Percentiles rank a stretch among this genome's conserved stretches.
phyloP scores from a whole-genome alignment of 2,888 invertebrate genomes.

The Conops quadrifasciatus region DNA sequence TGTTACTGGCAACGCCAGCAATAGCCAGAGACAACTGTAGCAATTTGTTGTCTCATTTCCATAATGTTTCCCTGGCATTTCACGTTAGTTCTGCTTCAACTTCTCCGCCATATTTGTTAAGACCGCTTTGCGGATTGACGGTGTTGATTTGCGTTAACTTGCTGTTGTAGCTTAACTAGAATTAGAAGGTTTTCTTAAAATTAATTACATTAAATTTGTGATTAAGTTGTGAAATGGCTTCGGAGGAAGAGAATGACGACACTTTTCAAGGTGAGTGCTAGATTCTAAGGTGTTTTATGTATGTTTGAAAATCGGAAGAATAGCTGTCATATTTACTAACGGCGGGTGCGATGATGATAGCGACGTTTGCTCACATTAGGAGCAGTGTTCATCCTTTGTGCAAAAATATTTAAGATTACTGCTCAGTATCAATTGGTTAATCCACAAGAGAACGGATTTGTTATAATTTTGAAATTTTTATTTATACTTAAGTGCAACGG shows the following conservation, averaged over 20 bases:
- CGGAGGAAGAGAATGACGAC: constrained; percentile 88
- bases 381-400: background rate
- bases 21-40: background rate
- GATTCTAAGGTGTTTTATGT: constrained; percentile 23
- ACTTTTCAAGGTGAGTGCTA: constrained; percentile 82
- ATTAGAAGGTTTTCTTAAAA: constrained; percentile 52
- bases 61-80: constrained; percentile 30
- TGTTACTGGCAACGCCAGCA: background rate
- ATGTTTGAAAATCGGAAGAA: constrained; percentile 35
- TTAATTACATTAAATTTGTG: constrained; percentile 48
- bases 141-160: constrained; percentile 41
- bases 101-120: constrained; percentile 52
- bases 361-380: background rate
- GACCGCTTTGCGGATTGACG: constrained; percentile 42
- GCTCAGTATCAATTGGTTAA: no score
- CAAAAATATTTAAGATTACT: background rate
- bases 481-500: background rate
- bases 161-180: constrained; percentile 54
- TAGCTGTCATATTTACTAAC: constrained; percentile 32
- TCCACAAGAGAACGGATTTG: no score
- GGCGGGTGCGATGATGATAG: constrained; percentile 27
- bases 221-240: constrained; percentile 73
- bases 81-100: constrained; percentile 31
- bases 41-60: constrained; percentile 27
- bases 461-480: background rate